A percentile compares a stretch with the other conserved stretches of the same genome.
Conservation (phyloP, 2,888 invertebrate genomes). For the Epirrhoe tristata region DNA sequence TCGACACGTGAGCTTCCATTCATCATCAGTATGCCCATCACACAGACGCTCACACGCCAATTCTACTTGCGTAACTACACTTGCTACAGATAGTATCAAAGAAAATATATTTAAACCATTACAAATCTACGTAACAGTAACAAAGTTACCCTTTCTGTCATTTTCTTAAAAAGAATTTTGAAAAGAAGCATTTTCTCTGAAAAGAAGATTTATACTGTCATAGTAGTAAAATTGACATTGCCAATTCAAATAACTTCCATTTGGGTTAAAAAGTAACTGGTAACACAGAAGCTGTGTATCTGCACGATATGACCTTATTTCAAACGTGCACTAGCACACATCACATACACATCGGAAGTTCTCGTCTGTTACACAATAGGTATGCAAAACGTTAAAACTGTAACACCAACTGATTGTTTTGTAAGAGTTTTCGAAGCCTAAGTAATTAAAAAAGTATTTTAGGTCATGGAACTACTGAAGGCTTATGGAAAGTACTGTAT, state of each 20-base stretch:
- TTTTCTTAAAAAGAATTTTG: no score
- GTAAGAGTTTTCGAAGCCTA: constrained; percentile 26
- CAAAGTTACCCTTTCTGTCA: no score
- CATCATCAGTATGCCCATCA: constrained; percentile 28
- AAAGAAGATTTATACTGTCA: no score
- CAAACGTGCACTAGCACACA: constrained; percentile 14
- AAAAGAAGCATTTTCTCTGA: no score
- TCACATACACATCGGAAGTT: constrained; percentile 28
- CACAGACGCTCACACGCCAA: constrained; percentile 19
- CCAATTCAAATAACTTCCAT: background rate
- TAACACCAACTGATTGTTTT: constrained; percentile 33
- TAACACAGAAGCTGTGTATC: background rate
- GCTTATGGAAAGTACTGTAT: constrained; percentile 11
- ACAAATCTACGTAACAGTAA: background rate
- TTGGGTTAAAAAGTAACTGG: background rate
- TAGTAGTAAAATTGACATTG: background rate
- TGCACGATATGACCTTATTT: constrained; percentile 14
- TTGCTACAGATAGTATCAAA: constrained; percentile 1
- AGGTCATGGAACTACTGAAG: constrained; percentile 30
- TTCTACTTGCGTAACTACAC: constrained; percentile 26
- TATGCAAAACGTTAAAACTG: constrained; percentile 24
- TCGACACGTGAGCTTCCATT: constrained; percentile 16
- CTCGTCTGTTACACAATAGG: constrained; percentile 27
- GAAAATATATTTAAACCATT: background rate
- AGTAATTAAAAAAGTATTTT: constrained; percentile 16